These are phyloP conservation scores for Xyrichtys novacula DNA, from an alignment of 2,797 vertebrate species.

Conservation along the genomic window DNA sequence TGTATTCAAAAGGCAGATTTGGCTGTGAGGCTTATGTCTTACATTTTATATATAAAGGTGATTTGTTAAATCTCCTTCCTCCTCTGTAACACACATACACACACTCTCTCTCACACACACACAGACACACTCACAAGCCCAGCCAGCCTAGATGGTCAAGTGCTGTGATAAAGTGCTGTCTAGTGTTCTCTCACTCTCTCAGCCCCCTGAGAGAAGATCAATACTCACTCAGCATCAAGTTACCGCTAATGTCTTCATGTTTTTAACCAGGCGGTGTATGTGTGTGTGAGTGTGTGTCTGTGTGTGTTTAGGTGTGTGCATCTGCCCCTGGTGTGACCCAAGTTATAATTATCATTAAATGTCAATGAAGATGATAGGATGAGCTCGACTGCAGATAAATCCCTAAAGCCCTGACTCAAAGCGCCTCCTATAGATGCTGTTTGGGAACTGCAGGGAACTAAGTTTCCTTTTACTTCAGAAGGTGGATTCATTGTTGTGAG, in stretches of 20 bases:
- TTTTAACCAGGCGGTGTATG: constrained; percentile 76
- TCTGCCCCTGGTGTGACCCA: constrained; percentile 70
- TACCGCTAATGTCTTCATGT: constrained; percentile 82
- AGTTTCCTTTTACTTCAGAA: too few species aligned
- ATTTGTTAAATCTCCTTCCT: constrained; percentile 16
- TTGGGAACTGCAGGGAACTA: constrained; percentile 48
- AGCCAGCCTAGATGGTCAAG: constrained; percentile 66
- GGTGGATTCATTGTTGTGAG: background rate
- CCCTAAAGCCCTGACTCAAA: constrained; percentile 48
- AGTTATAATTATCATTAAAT: constrained; percentile 78
- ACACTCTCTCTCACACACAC: constrained; percentile 36
- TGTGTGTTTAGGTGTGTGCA: constrained; percentile 35
- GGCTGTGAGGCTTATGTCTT: constrained; percentile 1
- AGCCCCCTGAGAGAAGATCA: constrained; percentile 78
- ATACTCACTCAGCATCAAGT: constrained; percentile 78
- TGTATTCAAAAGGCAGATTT: background rate
- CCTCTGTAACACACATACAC: constrained; percentile 22
- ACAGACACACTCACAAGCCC: constrained; percentile 30
- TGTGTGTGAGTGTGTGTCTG: constrained; percentile 37
- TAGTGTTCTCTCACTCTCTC: constrained; percentile 75
- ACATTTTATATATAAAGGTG: constrained; percentile 3
- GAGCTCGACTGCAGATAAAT: constrained; percentile 17
- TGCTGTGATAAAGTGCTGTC: constrained; percentile 80
- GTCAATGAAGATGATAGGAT: constrained; percentile 66
- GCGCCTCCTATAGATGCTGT: constrained; percentile 51